Evolutionary conservation across 2,113 vertebrate species (phyloP), one percentile per base, ranked within the genome.

Genomic region (Leptobrachium leishanense): DNA sequence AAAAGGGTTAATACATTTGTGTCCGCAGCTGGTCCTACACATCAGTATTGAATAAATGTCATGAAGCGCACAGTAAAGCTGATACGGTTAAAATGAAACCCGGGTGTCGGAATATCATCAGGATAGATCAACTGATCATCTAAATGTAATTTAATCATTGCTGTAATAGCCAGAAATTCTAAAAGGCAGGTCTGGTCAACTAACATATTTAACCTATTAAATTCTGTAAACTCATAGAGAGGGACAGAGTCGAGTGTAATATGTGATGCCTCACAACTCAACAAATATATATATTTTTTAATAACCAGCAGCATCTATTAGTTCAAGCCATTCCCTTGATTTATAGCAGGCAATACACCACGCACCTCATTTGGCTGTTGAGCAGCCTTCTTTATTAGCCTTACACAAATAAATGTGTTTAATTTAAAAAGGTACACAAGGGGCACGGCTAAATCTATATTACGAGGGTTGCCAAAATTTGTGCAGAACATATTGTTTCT

Each of bases 111-210:
- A 43, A 69, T 72, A 54, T 72, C 20, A 40, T 54, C 50, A 15
- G 46, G 20, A 72, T 72, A 72, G 69, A 72, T 72, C 11, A 54
- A 72, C 69, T 54, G 69, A 72, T 72, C 69, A 72, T n/a, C 46
- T 6, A 55, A 72, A 53, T 54, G 69, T 40, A 72, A 72, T 72
- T 15, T 40, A 72, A 72, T 72, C 69, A 40, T 50, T n/a, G 50
- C 50, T 72, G 46, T 46, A 53, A 55, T n/a, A 55, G 69, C 53
- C 44, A 2, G 46, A 46, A 72, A 72, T 72, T 40, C 44, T 54
- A 54, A 72, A 70, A 71, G 31, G 68, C 68, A 72, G 6, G 20
- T 9, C n/a, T 71, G 68, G 54, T 71, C 50, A 54, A 54, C 53
- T 72, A 46, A 72, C 69, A 72, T 31, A 53, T 72, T 53, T 55